A percentile compares a stretch with the other conserved stretches of the same genome.
Evolutionary conservation across 2,888 invertebrate genomes (phyloP).

Genomic region (Ophion costatus): DNA sequence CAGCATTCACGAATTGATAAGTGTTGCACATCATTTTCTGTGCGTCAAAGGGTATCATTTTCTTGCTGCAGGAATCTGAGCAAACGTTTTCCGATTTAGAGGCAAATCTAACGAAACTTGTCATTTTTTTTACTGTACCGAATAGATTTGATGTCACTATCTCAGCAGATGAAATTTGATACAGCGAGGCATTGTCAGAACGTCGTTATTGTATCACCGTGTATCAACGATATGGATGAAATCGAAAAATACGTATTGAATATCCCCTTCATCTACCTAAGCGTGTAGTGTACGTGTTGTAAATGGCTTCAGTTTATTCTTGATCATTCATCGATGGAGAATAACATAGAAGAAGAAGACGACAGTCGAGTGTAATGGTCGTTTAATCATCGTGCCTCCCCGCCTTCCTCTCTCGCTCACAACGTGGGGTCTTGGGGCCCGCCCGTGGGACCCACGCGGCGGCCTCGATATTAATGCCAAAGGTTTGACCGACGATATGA

Average conservation of each 20-base stretch:
- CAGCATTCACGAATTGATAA: too few relatives aligned
- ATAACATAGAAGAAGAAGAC: conserved; percentile 40
- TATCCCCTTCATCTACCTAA: too few relatives aligned
- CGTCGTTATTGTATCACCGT: neutral
- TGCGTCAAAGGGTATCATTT: too few relatives aligned
- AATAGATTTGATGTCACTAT: too few relatives aligned
- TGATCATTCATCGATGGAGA: conserved; percentile 52
- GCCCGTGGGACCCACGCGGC: conserved; percentile 64
- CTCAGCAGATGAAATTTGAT: too few relatives aligned
- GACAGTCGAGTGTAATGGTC: conserved; percentile 65
- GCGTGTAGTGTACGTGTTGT: neutral
- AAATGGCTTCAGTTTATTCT: conserved; percentile 45
- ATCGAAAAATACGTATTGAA: too few relatives aligned
- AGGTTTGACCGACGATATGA: conserved; percentile 41
- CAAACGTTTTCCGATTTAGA: too few relatives aligned
- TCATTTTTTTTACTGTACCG: too few relatives aligned
- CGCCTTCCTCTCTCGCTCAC: conserved; percentile 61
- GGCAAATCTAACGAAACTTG: too few relatives aligned
- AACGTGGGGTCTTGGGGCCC: conserved; percentile 73
- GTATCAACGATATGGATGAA: conserved; percentile 13
- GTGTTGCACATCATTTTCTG: too few relatives aligned
- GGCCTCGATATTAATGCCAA: conserved; percentile 60
- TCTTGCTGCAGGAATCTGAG: too few relatives aligned
- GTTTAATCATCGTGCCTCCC: conserved; percentile 69
- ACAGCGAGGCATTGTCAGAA: too few relatives aligned